Evolutionary conservation across 1,140 invertebrate genomes (phyloP).

Genomic region (Hermetia illucens): DNA sequence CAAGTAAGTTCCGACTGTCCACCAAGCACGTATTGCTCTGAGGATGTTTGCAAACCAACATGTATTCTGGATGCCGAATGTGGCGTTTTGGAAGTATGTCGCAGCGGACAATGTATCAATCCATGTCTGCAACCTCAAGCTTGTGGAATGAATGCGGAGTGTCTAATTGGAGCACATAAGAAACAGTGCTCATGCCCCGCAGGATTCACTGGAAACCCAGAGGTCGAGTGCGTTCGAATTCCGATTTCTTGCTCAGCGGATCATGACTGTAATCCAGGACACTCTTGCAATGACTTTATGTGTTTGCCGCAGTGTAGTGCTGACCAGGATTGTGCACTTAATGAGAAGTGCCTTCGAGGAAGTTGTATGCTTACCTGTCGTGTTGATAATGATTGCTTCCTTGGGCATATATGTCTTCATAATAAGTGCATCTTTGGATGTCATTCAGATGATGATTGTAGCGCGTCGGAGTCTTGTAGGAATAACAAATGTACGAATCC

Average conservation of each 20-base stretch:
- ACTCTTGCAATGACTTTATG: slow-evolving; percentile 60
- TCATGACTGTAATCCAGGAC: slow-evolving; percentile 51
- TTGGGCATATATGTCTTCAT: slow-evolving; percentile 74
- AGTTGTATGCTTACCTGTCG: slow-evolving; percentile 76
- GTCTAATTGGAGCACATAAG: slow-evolving; percentile 56
- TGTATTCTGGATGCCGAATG: slow-evolving; percentile 73
- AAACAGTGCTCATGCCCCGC: slow-evolving; percentile 69
- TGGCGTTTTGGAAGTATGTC: slow-evolving; percentile 57
- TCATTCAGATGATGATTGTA: slow-evolving; percentile 73
- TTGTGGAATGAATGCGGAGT: slow-evolving; percentile 83
- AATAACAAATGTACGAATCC: slow-evolving; percentile 68
- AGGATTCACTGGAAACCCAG: slow-evolving; percentile 74
- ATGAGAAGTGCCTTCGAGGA: slow-evolving; percentile 72
- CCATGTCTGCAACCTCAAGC: slow-evolving; percentile 61
- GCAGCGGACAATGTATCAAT: slow-evolving; percentile 69
- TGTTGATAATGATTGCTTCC: slow-evolving; percentile 80
- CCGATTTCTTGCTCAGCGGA: slow-evolving; percentile 56
- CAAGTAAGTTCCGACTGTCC: slow-evolving; percentile 54
- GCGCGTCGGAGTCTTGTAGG: slow-evolving; percentile 61
- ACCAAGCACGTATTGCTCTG: slow-evolving; percentile 66
- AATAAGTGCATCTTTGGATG: slow-evolving; percentile 79
- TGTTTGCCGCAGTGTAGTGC: slow-evolving; percentile 56
- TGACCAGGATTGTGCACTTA: slow-evolving; percentile 80
- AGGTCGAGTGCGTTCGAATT: slow-evolving; percentile 70
- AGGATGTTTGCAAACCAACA: slow-evolving; percentile 60